Percentiles rank a stretch among this genome's conserved stretches.
Evolutionary conservation across 2,888 invertebrate species (phyloP).

Genomic region (Therioaphis trifolii): DNA sequence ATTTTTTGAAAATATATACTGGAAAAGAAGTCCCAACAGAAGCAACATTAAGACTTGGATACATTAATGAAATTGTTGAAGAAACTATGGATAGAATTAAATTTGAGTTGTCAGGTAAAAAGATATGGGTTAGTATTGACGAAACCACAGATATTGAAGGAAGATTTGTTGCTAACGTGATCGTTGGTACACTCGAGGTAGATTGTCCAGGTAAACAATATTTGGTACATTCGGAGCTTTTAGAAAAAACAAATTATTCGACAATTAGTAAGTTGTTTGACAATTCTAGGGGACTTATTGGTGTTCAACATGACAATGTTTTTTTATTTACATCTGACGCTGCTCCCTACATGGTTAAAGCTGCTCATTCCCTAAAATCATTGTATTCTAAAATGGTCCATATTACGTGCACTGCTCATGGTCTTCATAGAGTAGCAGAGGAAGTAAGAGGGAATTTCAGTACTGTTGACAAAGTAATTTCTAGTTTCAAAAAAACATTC

Average conservation of each 20-base stretch:
- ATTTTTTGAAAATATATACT: slow-evolving; percentile 17
- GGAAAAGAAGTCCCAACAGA: slow-evolving; percentile 18
- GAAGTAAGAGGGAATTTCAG: no score
- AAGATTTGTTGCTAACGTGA: slow-evolving; percentile 21
- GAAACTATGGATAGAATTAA: slow-evolving; percentile 24
- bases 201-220: slow-evolving; percentile 30
- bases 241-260: not conserved
- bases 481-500: no score
- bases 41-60: slow-evolving; percentile 19
- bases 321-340: slow-evolving; percentile 22
- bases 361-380: no score
- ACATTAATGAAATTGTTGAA: slow-evolving; percentile 10
- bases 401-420: no score
- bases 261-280: no score
- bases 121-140: slow-evolving; percentile 12
- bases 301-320: slow-evolving; percentile 1
- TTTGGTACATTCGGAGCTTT: not conserved
- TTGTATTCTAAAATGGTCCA: no score
- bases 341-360: no score
- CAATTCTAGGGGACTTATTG: slow-evolving; percentile 17
- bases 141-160: slow-evolving; percentile 2
- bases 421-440: no score
- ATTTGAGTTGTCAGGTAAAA: slow-evolving; percentile 29
- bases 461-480: no score
- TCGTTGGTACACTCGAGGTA: slow-evolving; percentile 17